These are phyloP conservation scores for Temnopleurus reevesii DNA, from an alignment of 53 echinoderm and acorn worm genomes.

Conservation along the genomic window DNA sequence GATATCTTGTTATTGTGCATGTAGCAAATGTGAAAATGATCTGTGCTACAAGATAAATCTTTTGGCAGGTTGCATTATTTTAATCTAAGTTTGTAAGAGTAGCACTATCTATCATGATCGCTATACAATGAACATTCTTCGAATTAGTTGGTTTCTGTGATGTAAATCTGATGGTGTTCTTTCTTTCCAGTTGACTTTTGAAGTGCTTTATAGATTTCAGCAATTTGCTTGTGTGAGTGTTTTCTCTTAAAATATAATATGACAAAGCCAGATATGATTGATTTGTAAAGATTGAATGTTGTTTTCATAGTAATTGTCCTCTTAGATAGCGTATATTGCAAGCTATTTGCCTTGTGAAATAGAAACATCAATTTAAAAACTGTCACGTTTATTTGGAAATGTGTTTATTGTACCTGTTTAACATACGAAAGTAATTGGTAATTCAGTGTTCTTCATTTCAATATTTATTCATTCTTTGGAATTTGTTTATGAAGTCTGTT, in stretches of 20 bases:
- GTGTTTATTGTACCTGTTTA: not conserved
- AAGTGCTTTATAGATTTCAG: constrained; percentile 6
- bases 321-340: not conserved
- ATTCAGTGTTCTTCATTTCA: not conserved
- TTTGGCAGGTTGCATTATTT: no score
- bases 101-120: no score
- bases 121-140: no score
- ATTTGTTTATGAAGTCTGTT: not conserved
- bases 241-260: not conserved
- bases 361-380: no score
- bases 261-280: constrained; percentile 12
- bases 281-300: not conserved
- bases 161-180: no score
- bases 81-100: no score
- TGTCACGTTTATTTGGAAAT: not conserved
- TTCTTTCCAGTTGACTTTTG: not conserved
- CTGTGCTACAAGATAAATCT: no score
- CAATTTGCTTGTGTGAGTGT: constrained; percentile 18
- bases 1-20: no score
- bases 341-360: no score
- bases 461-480: not conserved
- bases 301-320: not conserved
- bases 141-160: no score
- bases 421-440: not conserved
- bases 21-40: no score